Percentiles rank a stretch among this genome's conserved stretches.
These are phyloP conservation scores for Picathartes gymnocephalus DNA, from an alignment of 2,113 vertebrate genomes.

Conservation along the genomic window DNA sequence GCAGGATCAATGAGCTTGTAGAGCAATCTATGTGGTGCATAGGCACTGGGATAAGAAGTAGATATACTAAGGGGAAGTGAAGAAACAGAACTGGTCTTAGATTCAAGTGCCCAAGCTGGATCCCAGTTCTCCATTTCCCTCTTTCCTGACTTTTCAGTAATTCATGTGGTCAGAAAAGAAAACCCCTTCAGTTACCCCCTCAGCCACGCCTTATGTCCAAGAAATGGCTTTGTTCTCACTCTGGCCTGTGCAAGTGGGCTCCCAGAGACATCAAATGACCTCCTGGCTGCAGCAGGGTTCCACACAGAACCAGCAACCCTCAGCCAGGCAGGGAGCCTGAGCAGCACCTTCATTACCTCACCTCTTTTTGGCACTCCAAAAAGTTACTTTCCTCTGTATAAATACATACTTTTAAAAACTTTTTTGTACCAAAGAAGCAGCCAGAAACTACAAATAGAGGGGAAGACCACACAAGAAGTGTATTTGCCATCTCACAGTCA, in stretches of 20 bases:
- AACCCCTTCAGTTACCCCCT: background rate
- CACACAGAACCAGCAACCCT: background rate
- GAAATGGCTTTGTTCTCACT: background rate
- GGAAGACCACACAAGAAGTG: background rate
- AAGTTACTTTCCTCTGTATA: background rate
- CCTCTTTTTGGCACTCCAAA: background rate
- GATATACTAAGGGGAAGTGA: constrained; percentile 71
- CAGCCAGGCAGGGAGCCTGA: background rate
- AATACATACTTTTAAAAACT: background rate
- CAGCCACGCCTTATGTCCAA: background rate
- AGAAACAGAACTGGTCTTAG: background rate
- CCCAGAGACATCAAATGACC: background rate
- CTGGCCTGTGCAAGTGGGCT: background rate
- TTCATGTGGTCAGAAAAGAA: background rate
- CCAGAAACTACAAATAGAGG: background rate
- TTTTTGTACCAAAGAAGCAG: background rate
- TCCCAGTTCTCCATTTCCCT: background rate
- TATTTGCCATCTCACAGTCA: background rate
- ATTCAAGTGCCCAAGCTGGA: background rate
- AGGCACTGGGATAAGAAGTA: constrained; percentile 78
- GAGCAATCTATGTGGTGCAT: constrained; percentile 71
- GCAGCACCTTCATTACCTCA: background rate
- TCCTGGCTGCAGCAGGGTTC: background rate
- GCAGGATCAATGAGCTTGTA: constrained; percentile 86
- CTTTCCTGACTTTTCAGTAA: background rate